Base-by-base conservation (phyloP, 2,888 invertebrate species). In the Clistopyga incitator region DNA sequence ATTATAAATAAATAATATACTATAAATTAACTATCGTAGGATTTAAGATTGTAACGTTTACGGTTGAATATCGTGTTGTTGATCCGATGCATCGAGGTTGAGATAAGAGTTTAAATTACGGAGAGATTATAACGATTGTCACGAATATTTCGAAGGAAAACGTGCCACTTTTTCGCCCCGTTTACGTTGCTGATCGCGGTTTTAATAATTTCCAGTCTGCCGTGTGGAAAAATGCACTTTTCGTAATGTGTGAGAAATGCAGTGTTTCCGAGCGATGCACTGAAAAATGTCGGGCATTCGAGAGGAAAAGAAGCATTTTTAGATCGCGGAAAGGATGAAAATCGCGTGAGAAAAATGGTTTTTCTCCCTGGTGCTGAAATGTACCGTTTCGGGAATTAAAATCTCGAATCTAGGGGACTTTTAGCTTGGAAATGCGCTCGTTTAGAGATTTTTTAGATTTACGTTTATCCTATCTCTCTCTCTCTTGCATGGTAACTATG, bases 61-160 rank as follows among this genome's bases (percentile, higher is more conserved):
- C 74, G 54, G 67, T 75, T 78, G 71, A 81, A 77, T 80, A 78
- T 82, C 72, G 67, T 76, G 45, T 79, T 79, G 79, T 80, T 83
- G 82, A 79, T 74, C 23, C 75, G 76, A 71, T 68, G 74, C 61
- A 67, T 78, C 65, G 50, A 74, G 38, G 20, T 34, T 38, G 15
- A 42, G 34, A 71, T 25, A 42, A 50, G 42, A 50, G 45, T 8
- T 45, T 34, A 78, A 54, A 45, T 52, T 2, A 29, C 29, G 4
- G 29, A 29, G 29, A 29, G n/a, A n/a, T n/a, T 29, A 29, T 29
- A 70, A 64, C 68, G 52, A 61, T 78, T 59, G 52, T 70, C 42
- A 38, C 3, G 64, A 52, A 80, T 80, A 74, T 68, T 61, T 68
- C 74, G 68, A 38, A 78, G 59, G 74, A 74, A 38, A 78, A 70